Evolutionary conservation across 2,113 vertebrate genomes (phyloP), one percentile per base, ranked within the genome.

Genomic region (Hyperoodon ampullatus): DNA sequence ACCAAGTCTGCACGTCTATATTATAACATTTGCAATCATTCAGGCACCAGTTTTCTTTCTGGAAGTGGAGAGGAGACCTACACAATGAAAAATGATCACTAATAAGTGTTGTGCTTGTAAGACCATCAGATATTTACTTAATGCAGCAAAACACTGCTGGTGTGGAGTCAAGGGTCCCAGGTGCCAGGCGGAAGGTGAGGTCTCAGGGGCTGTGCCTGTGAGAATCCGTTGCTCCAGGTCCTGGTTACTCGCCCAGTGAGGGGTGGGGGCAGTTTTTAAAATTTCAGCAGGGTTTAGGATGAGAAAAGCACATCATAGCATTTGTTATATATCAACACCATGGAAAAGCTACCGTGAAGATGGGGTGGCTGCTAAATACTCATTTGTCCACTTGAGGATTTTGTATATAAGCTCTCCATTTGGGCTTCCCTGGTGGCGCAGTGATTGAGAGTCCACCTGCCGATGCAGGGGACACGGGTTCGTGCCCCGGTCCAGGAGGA

Each of bases 41-140:
- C 30, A 81, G 33, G 91, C 44, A 21, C 14, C 0, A 18, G 18
- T 97, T 97, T 94, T 72, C 1, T 30, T 92, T 97, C 92, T 96
- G 88, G 13, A 95, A 16, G 77, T 80, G 68, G n/a, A 93, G 7
- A 90, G 0, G 28, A 77, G 14, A 94, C 12, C 5, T 88, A 30
- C 26, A 65, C 6, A 63, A 11, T 61, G 72, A 50, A 92, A 96
- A 93, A 58, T 84, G 47, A 39, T 16, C 68, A 19, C 0, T 21
- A 35, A 65, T 33, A 72, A 87, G 58, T 47, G 61, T 39, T 50
- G n/a, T 84, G 61, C 21, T 89, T 92, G 5, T 81, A 5, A 78
- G 77, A 92, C 88, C 21, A n/a, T 39, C 42, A 70, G 6, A 63
- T 42, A 6, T 42, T 53, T 61, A 77, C 74, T 94, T 78, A 10